phyloP scores from a whole-genome alignment of 1,140 invertebrate species.

The Pissodes strobi region DNA sequence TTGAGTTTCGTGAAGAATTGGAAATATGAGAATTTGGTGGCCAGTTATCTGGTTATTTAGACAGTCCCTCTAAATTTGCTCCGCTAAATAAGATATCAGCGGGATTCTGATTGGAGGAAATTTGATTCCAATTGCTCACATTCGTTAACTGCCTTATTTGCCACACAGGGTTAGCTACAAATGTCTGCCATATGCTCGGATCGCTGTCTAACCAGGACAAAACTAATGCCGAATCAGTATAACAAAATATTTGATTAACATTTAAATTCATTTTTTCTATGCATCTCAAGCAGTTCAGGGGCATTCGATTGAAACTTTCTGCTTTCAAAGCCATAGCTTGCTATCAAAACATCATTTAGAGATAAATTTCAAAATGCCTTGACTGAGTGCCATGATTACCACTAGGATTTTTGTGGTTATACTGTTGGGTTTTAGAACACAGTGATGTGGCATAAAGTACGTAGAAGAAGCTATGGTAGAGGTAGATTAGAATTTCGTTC shows the following conservation, averaged over 20 bases:
- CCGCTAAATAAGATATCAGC: conserved; percentile 56
- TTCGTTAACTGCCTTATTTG: conserved; percentile 13
- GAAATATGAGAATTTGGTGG: too few species aligned
- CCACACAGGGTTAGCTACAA: conserved; percentile 16
- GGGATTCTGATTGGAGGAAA: too few species aligned
- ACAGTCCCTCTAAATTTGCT: conserved; percentile 30
- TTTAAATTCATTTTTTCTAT: neutral
- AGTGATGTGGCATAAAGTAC: conserved; percentile 56
- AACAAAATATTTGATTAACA: conserved; percentile 5
- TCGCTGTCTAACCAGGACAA: conserved; percentile 25
- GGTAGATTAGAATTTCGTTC: neutral
- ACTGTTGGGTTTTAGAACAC: conserved; percentile 48
- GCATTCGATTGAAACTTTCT: conserved; percentile 45
- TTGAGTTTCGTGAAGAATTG: too few species aligned
- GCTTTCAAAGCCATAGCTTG: conserved; percentile 34
- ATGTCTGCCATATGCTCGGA: conserved; percentile 10
- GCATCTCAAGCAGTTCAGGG: neutral
- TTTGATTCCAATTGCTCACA: too few species aligned
- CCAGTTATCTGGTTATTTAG: too few species aligned
- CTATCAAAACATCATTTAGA: conserved; percentile 43
- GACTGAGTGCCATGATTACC: conserved; percentile 51
- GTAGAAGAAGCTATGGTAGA: too few species aligned
- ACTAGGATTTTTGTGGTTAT: conserved; percentile 47
- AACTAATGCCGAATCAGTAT: conserved; percentile 27
- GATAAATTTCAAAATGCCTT: conserved; percentile 34